Evolutionary conservation across 2,888 invertebrate genomes (phyloP).

Genomic region (Hyposoter dolosus): DNA sequence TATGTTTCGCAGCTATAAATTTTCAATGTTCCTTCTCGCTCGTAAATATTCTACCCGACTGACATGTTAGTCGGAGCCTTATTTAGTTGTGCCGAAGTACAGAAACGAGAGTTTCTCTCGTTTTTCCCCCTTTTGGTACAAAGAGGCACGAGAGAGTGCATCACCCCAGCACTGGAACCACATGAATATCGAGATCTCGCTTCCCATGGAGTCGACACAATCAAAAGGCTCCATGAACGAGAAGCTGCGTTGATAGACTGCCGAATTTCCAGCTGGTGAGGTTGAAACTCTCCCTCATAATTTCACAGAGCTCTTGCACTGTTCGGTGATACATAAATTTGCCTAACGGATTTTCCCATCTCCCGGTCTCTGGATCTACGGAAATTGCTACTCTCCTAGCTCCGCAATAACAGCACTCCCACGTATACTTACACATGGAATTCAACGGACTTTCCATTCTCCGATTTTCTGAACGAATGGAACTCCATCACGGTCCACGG

Average conservation of each 20-base stretch:
- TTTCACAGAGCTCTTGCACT: slow-evolving; percentile 30
- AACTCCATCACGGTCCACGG: slow-evolving; percentile 45
- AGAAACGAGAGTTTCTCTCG: slow-evolving; percentile 47
- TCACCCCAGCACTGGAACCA: slow-evolving; percentile 28
- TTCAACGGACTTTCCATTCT: slow-evolving; percentile 11
- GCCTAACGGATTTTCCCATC: slow-evolving; percentile 52
- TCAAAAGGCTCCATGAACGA: slow-evolving; percentile 20
- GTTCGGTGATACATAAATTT: slow-evolving; percentile 67
- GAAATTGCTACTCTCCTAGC: slow-evolving; percentile 64
- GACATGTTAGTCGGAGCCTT: slow-evolving; percentile 42
- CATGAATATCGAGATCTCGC: slow-evolving; percentile 51
- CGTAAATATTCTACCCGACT: slow-evolving; percentile 66
- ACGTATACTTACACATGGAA: background rate
- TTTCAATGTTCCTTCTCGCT: slow-evolving; percentile 62
- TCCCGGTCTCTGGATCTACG: slow-evolving; percentile 42
- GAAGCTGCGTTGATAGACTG: slow-evolving; percentile 40
- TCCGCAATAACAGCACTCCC: slow-evolving; percentile 10
- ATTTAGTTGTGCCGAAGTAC: slow-evolving; percentile 56
- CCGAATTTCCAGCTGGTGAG: slow-evolving; percentile 38
- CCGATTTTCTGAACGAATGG: slow-evolving; percentile 57
- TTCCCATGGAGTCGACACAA: slow-evolving; percentile 1
- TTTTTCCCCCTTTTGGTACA: slow-evolving; percentile 15
- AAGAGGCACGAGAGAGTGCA: slow-evolving; percentile 29
- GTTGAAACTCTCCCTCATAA: slow-evolving; percentile 44
- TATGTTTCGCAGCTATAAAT: slow-evolving; percentile 59